Evolutionary conservation across 2,797 vertebrate genomes (phyloP), one percentile per base, ranked within the genome.

Genomic region (Karalla daura): DNA sequence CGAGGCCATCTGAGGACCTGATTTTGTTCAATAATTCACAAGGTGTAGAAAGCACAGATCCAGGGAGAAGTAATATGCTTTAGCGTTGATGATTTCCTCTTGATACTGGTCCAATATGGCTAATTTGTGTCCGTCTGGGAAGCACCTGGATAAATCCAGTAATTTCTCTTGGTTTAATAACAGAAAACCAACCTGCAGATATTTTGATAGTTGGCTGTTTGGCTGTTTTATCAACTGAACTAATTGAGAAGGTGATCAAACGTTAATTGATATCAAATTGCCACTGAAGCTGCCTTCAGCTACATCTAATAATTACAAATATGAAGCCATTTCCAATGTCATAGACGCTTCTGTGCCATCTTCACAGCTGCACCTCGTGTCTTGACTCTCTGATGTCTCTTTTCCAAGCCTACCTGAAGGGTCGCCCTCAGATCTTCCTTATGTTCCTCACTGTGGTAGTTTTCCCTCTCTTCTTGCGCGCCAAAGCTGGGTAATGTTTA

Each of bases 401-500:
- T 45, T 53, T 25, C 15, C 27, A 71, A 24, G 63, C 17, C 11
- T 37, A 24, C 24, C 46, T 59, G 27, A 59, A 20, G 15, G 17
- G 10, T 39, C 28, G 8, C 25, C 39, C 36, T 14, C 23, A 39
- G 28, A 28, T 56, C 13, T 44, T 6, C 36, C 33, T 37, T 41
- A 15, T 64, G 53, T 37, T 28, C 24, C 24, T 63, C 47, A 14
- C n/a, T 18, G n/a, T 71, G 36, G 44, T 33, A 61, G 41, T 70
- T 87, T 91, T 91, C 85, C 88, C 91, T 88, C 90, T 67, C 76
- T 49, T 55, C 41, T 71, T 83, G 56, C 47, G 41, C 73, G 85
- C 81, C 86, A 89, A 87, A 80, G 52, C 79, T 63, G 46, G 76
- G 24, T 88, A 81, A 89, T 91, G 80, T 89, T 92, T 89, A 88